These are phyloP conservation scores for Steatornis caripensis DNA, from an alignment of 2,113 vertebrate species.

Conservation along the genomic window DNA sequence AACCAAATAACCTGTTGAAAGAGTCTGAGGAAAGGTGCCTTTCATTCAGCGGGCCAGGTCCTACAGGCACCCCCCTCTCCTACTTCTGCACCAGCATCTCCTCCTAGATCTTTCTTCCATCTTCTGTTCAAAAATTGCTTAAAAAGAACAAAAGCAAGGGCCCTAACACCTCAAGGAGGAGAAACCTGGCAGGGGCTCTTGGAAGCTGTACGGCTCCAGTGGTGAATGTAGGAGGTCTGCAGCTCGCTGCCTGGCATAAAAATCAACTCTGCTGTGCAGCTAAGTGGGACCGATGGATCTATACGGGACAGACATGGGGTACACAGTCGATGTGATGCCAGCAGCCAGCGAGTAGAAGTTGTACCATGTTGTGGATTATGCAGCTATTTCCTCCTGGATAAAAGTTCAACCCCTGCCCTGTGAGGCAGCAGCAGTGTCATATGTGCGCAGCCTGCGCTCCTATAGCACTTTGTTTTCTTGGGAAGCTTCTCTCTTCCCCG, in stretches of 20 bases:
- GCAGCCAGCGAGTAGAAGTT: background rate
- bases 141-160: background rate
- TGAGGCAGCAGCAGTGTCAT: background rate
- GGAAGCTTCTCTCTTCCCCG: constrained; percentile 1
- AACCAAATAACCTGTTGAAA: background rate
- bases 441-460: background rate
- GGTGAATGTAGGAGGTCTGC: background rate
- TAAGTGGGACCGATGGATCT: background rate
- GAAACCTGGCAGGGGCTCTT: background rate
- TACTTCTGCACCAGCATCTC: background rate
- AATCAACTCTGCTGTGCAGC: background rate
- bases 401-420: background rate
- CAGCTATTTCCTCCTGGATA: background rate
- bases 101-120: background rate
- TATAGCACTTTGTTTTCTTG: background rate
- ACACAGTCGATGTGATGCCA: accelerated
- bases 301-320: background rate
- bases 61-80: background rate
- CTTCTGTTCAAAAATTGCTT: background rate
- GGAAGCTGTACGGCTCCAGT: background rate
- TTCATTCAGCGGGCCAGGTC: accelerated
- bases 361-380: background rate
- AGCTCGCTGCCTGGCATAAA: background rate
- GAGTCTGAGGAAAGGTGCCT: background rate
- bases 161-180: background rate